phyloP scores from a whole-genome alignment of 2,888 invertebrate genomes.

The Pristionchus arcanus region DNA sequence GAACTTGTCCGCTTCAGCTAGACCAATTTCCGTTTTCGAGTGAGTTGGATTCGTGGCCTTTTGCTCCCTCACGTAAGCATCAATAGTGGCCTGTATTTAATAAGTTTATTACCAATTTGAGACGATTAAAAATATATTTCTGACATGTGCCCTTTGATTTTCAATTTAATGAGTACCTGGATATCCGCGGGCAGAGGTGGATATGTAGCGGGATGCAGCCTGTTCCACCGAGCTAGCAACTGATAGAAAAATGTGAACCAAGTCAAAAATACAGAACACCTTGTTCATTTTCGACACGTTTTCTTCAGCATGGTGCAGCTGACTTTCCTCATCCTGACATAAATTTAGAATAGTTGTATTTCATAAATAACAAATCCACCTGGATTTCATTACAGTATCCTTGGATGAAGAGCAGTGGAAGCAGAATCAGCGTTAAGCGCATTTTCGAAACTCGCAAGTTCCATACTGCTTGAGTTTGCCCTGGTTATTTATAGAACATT shows the following conservation, averaged over 20 bases:
- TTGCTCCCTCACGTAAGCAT: too few relatives aligned
- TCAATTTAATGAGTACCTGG: too few relatives aligned
- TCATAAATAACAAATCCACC: neutral
- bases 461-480: neutral
- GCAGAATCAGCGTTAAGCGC: neutral
- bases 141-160: too few relatives aligned
- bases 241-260: too few relatives aligned
- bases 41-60: too few relatives aligned
- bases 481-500: neutral
- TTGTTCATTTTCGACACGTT: neutral
- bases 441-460: neutral
- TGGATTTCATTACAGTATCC: neutral
- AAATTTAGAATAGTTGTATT: too few relatives aligned
- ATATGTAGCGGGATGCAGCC: neutral
- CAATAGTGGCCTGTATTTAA: too few relatives aligned
- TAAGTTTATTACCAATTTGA: too few relatives aligned
- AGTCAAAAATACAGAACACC: neutral
- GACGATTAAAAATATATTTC: too few relatives aligned
- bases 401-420: neutral
- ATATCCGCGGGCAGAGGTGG: neutral
- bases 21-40: too few relatives aligned
- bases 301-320: neutral
- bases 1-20: too few relatives aligned
- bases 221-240: neutral
- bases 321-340: neutral